Evolutionary conservation across 2,888 invertebrate genomes (phyloP).

Genomic region (Sceliomorpha sp.): DNA sequence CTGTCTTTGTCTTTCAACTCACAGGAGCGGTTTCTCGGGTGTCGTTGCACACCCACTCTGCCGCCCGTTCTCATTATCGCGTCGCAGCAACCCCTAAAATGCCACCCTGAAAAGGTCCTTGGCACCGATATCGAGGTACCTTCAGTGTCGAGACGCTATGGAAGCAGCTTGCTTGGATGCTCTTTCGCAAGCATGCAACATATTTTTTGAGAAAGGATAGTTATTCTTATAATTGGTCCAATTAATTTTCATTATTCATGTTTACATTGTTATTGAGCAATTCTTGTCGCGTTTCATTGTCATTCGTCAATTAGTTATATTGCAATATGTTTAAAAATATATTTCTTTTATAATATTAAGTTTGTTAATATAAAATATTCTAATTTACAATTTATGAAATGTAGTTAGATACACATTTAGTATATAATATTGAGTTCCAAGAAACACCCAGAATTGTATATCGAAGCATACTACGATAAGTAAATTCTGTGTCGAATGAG

Average conservation of each 20-base stretch:
- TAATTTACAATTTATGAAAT: too few relatives aligned
- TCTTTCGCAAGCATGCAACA: constrained; percentile 23
- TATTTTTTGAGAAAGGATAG: constrained; percentile 37
- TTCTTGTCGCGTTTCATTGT: too few relatives aligned
- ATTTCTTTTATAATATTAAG: too few relatives aligned
- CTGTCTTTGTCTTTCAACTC: constrained; percentile 59
- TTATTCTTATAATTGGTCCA: constrained; percentile 6
- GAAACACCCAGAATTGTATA: constrained; percentile 10
- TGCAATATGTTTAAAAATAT: too few relatives aligned
- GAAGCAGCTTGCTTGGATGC: constrained; percentile 31
- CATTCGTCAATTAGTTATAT: too few relatives aligned
- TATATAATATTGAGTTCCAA: constrained; percentile 11
- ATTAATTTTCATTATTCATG: too few relatives aligned
- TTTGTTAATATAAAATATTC: too few relatives aligned
- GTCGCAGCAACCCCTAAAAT: constrained; percentile 76
- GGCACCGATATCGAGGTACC: constrained; percentile 64
- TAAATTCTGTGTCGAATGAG: constrained; percentile 20
- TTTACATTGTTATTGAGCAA: too few relatives aligned
- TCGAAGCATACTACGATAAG: constrained; percentile 24
- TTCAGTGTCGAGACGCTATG: constrained; percentile 27
- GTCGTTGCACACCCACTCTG: constrained; percentile 75
- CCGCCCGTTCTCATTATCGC: constrained; percentile 79
- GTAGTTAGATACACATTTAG: too few relatives aligned
- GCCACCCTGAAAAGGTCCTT: constrained; percentile 74
- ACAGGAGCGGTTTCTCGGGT: constrained; percentile 69